Evolutionary conservation across 2,888 invertebrate genomes (phyloP), one percentile per base, ranked within the genome.

Genomic region (Synanthedon vespiformis): DNA sequence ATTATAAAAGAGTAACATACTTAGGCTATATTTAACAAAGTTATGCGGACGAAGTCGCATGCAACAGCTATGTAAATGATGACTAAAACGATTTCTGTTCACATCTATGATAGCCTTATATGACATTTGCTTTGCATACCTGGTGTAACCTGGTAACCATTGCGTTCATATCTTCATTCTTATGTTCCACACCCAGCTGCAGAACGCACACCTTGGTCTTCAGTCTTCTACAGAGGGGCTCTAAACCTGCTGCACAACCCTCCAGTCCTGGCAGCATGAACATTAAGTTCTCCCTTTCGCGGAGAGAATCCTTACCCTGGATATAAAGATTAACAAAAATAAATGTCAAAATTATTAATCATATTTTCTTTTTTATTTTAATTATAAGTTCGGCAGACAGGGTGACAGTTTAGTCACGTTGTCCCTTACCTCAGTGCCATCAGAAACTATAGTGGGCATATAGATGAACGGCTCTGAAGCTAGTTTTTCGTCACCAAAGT

Each of bases 181-280:
- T 69, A 41, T 82, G 65, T 12, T 87, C 83, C 4, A 80, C 70
- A 3, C 86, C 87, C 2, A 88, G 83, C 64, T 91, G 91, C 13
- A 91, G 67, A 48, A 88, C 88, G 60, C 88, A 79, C 5, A 84
- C 83, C 60, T 89, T 85, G 55, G 80, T 79, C 63, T 86, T 83
- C 44, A 91, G 69, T 34, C 89, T 72, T 4, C 71, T 68, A 54
- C 89, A 88, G 18, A 92, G 64, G 0, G 87, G 80, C 61, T 89
- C 88, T 62, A 91, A 61, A 0, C 76, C 80, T 0, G 83, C 64
- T 0, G 90, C 90, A 12, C 89, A 89, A 0, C 93, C 93, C 73
- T 93, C 93, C 44, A 93, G 68, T 1, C 93, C 93, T 0, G 93
- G 92, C 58, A 93, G 72, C 61, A 92, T 76, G 65, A 91, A 89